Base-by-base conservation (phyloP, 2,888 invertebrate species). In the Endotricha flammealis region DNA sequence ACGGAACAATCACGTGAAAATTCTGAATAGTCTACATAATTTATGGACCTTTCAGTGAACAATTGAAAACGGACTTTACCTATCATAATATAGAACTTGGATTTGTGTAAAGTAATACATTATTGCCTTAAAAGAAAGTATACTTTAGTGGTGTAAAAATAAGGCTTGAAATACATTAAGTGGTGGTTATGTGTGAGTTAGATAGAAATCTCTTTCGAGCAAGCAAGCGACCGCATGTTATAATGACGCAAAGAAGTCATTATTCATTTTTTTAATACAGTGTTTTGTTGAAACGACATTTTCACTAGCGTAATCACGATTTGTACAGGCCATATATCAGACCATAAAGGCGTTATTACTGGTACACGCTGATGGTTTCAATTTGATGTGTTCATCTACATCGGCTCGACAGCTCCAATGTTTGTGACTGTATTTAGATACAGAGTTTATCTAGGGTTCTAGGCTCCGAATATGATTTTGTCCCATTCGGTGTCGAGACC, bases 231-330 rank as follows among this genome's bases (percentile, higher is more conserved):
- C 78, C 79, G 75, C 72, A 64, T 61, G 64, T 62, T 62, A 63
- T 83, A 83, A 85, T 83, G 80, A 80, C 72, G 77, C 67, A 69
- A 75, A 81, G 80, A 76, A 82, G 83, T 79, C 85, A 82, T 85
- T 82, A 83, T 76, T 85, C 85, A 85, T 83, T 83, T 85, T 83
- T 85, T 85, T 83, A 81, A 83, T 81, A 78, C 79, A 78, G 69
- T 77, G 79, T 82, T 82, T 82, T 82, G 83, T 82, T 76, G 79
- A 81, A 81, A 75, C 76, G 83, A 83, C 85, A 85, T 81, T 82
- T 85, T 80, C 83, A 83, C 83, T 85, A 78, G 78, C 58, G 74
- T 80, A 80, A 82, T 82, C 81, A 81, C 73, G 77, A 76, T 74
- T 74, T 71, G 79, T 75, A 75, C 73, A 70, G 70, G 79, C 72